These are phyloP conservation scores for Microtus montanus DNA, from an alignment of 2,113 vertebrate genomes.

Conservation along the genomic window DNA sequence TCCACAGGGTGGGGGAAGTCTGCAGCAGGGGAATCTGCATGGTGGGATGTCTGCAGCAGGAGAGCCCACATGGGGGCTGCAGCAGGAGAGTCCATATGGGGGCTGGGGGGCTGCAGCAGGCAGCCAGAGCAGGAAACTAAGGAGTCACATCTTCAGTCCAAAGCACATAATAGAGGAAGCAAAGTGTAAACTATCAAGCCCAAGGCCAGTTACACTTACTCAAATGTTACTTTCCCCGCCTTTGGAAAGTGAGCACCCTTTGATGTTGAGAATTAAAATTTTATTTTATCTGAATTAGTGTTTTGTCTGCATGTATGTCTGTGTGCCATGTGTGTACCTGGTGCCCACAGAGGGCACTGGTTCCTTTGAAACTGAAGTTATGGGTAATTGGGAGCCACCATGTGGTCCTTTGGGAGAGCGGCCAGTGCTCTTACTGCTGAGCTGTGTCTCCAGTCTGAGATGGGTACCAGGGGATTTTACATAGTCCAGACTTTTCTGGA, in stretches of 20 bases:
- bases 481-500: constrained; percentile 23
- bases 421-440: background rate
- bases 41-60: too few species aligned
- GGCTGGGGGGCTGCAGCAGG: too few species aligned
- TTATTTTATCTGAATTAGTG: background rate
- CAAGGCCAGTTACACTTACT: background rate
- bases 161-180: background rate
- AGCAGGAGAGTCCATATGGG: too few species aligned
- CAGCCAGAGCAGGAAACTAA: too few species aligned
- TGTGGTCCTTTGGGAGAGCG: background rate
- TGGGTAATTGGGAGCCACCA: background rate
- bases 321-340: background rate
- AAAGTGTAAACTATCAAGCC: background rate
- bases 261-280: too few species aligned
- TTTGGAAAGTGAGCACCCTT: too few species aligned
- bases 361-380: background rate
- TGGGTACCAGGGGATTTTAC: background rate
- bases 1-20: background rate
- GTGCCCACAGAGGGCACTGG: background rate
- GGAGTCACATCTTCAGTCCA: too few species aligned
- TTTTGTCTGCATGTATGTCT: background rate
- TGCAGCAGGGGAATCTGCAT: background rate
- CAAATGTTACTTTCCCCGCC: too few species aligned
- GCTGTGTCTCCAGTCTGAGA: background rate
- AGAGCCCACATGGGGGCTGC: too few species aligned